Evolutionary conservation across 2,797 vertebrate genomes (phyloP).

Genomic region (Catharus ustulatus): DNA sequence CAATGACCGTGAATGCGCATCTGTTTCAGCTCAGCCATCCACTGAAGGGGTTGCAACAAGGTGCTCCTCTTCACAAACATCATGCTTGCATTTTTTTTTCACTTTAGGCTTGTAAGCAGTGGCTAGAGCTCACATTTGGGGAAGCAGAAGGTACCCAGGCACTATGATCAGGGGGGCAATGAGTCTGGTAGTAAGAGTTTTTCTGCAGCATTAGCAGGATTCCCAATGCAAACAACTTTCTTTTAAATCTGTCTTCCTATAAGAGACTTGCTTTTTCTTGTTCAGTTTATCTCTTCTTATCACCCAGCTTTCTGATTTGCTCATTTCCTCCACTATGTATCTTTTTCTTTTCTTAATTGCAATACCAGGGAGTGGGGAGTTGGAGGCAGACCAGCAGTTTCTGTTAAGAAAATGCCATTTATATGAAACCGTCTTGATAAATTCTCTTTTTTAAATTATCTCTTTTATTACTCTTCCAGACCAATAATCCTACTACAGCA

Average conservation of each 20-base stretch:
- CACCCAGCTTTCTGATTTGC: background rate
- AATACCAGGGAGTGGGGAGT: background rate
- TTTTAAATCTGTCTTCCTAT: background rate
- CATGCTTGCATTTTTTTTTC: background rate
- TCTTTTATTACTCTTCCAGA: background rate
- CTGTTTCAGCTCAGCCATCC: slow-evolving; percentile 7
- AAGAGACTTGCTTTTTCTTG: background rate
- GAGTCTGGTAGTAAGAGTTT: background rate
- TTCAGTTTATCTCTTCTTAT: background rate
- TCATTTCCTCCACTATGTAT: background rate
- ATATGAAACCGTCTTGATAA: background rate
- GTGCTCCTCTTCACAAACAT: background rate
- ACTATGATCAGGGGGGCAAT: background rate
- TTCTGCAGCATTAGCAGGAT: background rate
- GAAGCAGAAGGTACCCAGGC: background rate
- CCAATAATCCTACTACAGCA: background rate
- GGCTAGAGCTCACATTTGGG: background rate
- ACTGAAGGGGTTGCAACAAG: background rate
- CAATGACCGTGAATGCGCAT: background rate
- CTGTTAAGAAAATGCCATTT: background rate
- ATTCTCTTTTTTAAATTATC: background rate
- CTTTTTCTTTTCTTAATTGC: background rate
- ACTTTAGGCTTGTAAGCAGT: background rate
- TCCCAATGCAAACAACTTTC: background rate
- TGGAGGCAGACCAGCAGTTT: background rate